Evolutionary conservation across 2,888 invertebrate genomes (phyloP), one percentile per base, ranked within the genome.

Genomic region (Theretra japonica): DNA sequence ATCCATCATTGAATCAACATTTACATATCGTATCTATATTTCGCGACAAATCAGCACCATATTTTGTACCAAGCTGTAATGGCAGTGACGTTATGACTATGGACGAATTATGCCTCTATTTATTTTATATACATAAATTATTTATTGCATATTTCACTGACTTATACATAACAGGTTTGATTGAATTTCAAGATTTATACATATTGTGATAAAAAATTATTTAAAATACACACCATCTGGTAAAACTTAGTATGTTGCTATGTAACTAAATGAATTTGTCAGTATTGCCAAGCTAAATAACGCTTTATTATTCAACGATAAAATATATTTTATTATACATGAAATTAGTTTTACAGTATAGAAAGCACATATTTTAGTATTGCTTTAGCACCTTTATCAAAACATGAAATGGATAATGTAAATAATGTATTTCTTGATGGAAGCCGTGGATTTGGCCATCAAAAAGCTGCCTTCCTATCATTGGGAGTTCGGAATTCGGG

Each of bases 51-150:
- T 53, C 73, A 73, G 73, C 73, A 73, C 73, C 72, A 68, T 65
- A 60, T 48, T 73, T 73, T 73, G 72, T 73, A 73, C 72, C 70
- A 73, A 73, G 70, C 73, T 73, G 70, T 70, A 69, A 58, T 69
- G 70, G 73, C 73, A 70, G 72, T 72, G 62, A 41, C 53, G 23
- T 70, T 70, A 58, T 30, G 68, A 70, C 33, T 70, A 58, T 58
- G 70, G 72, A 72, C 70, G 62, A 65, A 69, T 60, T 60, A 19
- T 69, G 50, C 28, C 50, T 69, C 15, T 28, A 70, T 53, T 68
- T 50, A 28, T 28, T 53, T 17, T 53, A 50, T 23, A 68, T 68
- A 53, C 48, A 56, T 56, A 28, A 30, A 53, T 53, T 56, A 69
- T 69, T 21, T 56, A 30, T 69, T 69, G 69, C 56, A 30, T 69